Percentiles rank a stretch among this genome's conserved stretches.
Evolutionary conservation across 2,113 vertebrate genomes (phyloP).

Genomic region (Panthera leo): DNA sequence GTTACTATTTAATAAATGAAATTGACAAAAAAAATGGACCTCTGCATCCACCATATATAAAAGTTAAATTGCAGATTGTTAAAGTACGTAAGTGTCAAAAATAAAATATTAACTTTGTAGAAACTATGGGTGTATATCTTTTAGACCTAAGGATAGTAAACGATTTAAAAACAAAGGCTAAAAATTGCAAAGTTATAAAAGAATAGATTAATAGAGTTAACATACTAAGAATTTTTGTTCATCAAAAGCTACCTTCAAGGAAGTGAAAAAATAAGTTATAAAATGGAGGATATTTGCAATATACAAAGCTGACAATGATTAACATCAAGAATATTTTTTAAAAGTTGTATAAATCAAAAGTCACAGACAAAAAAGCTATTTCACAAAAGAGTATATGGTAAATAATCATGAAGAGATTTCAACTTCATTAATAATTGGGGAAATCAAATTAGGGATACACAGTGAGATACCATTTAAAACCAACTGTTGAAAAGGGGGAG

Average conservation of each 20-base stretch:
- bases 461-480: not conserved
- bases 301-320: not conserved
- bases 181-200: not conserved
- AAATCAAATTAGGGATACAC: not conserved
- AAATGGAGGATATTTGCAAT: not conserved
- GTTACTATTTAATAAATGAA: not conserved
- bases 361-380: not conserved
- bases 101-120: not conserved
- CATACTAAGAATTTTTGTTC: not conserved
- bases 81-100: conserved; percentile 16
- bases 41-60: not conserved
- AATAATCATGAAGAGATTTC: conserved; percentile 19
- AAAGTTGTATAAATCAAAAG: not conserved
- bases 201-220: not conserved
- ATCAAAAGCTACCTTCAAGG: not conserved
- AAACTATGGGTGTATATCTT: not conserved
- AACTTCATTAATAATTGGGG: not conserved
- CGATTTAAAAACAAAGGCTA: not conserved
- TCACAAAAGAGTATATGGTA: not conserved
- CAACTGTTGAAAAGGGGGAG: not conserved
- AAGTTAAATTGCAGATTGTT: not conserved
- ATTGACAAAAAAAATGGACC: not conserved
- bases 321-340: not conserved
- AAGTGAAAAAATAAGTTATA: not conserved
- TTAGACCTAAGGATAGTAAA: not conserved